A percentile compares a stretch with the other conserved stretches of the same genome.
These are phyloP conservation scores for Acestrorhynchus altus DNA, from an alignment of 2,797 vertebrate species.

Conservation along the genomic window DNA sequence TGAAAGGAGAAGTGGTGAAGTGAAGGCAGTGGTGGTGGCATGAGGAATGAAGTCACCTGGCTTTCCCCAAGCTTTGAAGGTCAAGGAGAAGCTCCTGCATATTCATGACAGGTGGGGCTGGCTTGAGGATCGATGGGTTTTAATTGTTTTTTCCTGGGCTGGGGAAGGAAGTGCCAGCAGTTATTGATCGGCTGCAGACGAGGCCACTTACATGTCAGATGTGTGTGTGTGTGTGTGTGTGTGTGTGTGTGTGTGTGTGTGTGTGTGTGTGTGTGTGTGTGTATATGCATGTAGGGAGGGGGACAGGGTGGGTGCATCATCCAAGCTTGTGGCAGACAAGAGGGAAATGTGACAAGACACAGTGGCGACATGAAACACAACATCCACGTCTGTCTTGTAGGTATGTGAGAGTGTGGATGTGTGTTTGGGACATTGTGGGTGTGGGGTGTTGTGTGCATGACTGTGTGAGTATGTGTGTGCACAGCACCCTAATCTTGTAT, in stretches of 20 bases:
- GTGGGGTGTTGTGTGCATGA: constrained; percentile 44
- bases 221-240: constrained; percentile 34
- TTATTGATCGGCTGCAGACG: constrained; percentile 87
- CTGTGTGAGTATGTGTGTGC: constrained; percentile 42
- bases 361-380: constrained; percentile 81
- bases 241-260: constrained; percentile 38
- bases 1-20: constrained; percentile 61
- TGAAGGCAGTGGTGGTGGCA: constrained; percentile 74
- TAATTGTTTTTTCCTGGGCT: constrained; percentile 99
- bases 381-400: constrained; percentile 73
- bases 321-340: constrained; percentile 75
- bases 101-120: constrained; percentile 87
- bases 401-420: constrained; percentile 37
- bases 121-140: constrained; percentile 91
- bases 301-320: constrained; percentile 52
- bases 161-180: constrained; percentile 95
- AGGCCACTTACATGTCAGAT: constrained; percentile 70
- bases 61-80: constrained; percentile 89
- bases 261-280: constrained; percentile 24
- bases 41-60: constrained; percentile 88
- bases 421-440: constrained; percentile 29
- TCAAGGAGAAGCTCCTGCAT: constrained; percentile 99
- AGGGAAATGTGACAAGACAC: constrained; percentile 85
- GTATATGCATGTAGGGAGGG: constrained; percentile 4
- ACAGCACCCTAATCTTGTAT: constrained; percentile 54